These are phyloP conservation scores for Chrysopa pallens DNA, from an alignment of 1,140 invertebrate species.

Conservation along the genomic window DNA sequence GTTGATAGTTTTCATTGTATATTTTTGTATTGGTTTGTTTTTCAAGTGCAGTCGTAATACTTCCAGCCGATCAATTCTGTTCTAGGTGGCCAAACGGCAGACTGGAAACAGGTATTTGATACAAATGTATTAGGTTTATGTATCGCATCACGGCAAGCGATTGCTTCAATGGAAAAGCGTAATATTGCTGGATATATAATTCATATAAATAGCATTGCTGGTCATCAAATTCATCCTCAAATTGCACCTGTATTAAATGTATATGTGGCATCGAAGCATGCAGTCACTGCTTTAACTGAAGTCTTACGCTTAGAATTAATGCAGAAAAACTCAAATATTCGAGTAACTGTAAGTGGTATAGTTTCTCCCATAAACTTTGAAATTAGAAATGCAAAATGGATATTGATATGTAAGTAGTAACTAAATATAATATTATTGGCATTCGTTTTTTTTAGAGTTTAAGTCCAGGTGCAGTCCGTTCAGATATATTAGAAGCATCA, in stretches of 20 bases:
- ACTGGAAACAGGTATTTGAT: constrained; percentile 33
- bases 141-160: constrained; percentile 42
- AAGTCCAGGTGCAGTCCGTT: constrained; percentile 15
- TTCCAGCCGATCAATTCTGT: too few relatives aligned
- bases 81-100: constrained; percentile 18
- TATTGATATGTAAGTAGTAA: too few relatives aligned
- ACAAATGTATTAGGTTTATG: constrained; percentile 48
- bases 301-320: constrained; percentile 43
- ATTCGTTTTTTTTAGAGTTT: constrained; percentile 16
- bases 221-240: constrained; percentile 23
- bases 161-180: constrained; percentile 44
- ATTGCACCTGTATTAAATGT: constrained; percentile 18
- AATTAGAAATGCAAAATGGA: too few relatives aligned
- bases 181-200: constrained; percentile 48
- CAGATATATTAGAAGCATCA: constrained; percentile 15
- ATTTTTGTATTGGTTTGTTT: too few relatives aligned
- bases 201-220: constrained; percentile 42
- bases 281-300: constrained; percentile 43
- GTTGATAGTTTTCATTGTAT: too few relatives aligned
- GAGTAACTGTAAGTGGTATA: constrained; percentile 48
- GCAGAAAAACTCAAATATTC: constrained; percentile 32
- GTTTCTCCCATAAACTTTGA: too few relatives aligned
- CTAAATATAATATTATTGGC: too few relatives aligned
- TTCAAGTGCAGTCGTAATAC: too few relatives aligned
- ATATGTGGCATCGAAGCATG: constrained; percentile 50